A percentile compares a stretch with the other conserved stretches of the same genome.
Evolutionary conservation across 2,888 invertebrate species (phyloP).

Genomic region (Dasypolia templi): DNA sequence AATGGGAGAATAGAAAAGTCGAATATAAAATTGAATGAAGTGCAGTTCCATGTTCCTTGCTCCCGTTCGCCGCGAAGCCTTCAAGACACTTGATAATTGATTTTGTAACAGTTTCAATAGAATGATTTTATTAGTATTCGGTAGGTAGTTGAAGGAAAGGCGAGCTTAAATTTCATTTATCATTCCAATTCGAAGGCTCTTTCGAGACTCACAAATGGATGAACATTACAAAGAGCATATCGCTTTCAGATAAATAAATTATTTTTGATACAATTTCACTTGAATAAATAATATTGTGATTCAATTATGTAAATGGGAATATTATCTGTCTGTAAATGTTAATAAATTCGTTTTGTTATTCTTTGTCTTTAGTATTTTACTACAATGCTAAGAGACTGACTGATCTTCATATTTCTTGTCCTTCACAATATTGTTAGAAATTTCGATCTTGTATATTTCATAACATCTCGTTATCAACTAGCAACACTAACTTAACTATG

Average conservation of each 20-base stretch:
- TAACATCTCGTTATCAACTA: background rate
- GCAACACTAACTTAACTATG: background rate
- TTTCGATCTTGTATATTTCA: background rate
- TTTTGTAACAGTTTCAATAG: constrained; percentile 70
- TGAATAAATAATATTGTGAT: constrained; percentile 53
- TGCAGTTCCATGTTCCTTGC: constrained; percentile 75
- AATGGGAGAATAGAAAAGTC: constrained; percentile 65
- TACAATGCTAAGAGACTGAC: constrained; percentile 3
- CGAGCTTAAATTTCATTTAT: constrained; percentile 63
- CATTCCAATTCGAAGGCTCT: constrained; percentile 59
- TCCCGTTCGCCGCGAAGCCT: constrained; percentile 53
- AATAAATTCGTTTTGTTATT: constrained; percentile 47
- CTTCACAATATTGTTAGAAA: constrained; percentile 3
- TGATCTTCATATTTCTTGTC: background rate
- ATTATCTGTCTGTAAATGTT: constrained; percentile 37
- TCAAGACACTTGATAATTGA: constrained; percentile 72
- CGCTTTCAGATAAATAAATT: constrained; percentile 50
- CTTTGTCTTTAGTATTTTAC: constrained; percentile 19
- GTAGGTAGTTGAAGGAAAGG: constrained; percentile 59
- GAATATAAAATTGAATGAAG: constrained; percentile 77
- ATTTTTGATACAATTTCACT: constrained; percentile 54
- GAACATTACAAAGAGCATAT: constrained; percentile 45
- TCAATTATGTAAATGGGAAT: constrained; percentile 56
- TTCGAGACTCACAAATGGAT: constrained; percentile 46
- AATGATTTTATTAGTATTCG: constrained; percentile 67